phyloP scores from a whole-genome alignment of 1,140 invertebrate genomes.

The Mercenaria mercenaria region DNA sequence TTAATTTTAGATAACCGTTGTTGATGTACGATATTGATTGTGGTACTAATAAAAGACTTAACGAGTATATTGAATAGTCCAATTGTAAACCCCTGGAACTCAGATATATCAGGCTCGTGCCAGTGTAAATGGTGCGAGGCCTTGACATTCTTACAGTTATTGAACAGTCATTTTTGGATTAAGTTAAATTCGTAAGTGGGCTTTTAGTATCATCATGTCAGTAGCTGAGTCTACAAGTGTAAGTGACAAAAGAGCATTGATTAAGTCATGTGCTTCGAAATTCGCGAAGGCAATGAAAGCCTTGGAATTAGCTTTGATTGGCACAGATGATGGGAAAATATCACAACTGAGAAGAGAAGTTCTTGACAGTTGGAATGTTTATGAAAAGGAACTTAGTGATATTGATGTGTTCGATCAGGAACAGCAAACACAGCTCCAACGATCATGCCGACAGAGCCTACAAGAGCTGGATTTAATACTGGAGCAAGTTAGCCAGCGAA shows the following conservation, averaged over 20 bases:
- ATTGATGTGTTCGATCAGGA: too few relatives aligned
- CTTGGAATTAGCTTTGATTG: background rate
- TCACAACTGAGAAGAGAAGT: background rate
- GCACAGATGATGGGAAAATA: background rate
- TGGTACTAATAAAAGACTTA: too few relatives aligned
- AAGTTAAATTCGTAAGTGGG: too few relatives aligned
- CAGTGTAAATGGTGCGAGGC: too few relatives aligned
- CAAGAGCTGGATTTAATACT: background rate
- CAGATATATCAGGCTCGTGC: too few relatives aligned
- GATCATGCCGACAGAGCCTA: background rate
- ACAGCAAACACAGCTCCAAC: background rate
- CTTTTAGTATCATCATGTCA: background rate
- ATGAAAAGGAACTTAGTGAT: too few relatives aligned
- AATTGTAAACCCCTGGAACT: too few relatives aligned
- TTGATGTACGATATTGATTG: too few relatives aligned
- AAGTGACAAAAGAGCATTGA: background rate
- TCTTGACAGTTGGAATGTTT: background rate
- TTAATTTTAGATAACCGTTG: too few relatives aligned
- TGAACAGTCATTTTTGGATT: background rate
- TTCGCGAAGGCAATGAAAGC: background rate
- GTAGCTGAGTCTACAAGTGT: background rate
- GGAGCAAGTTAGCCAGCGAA: too few relatives aligned
- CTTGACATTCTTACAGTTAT: too few relatives aligned
- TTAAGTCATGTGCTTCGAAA: background rate
- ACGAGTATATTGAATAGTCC: too few relatives aligned